These are phyloP conservation scores for Cephalopterus ornatus DNA, from an alignment of 2,113 vertebrate species.

Conservation along the genomic window DNA sequence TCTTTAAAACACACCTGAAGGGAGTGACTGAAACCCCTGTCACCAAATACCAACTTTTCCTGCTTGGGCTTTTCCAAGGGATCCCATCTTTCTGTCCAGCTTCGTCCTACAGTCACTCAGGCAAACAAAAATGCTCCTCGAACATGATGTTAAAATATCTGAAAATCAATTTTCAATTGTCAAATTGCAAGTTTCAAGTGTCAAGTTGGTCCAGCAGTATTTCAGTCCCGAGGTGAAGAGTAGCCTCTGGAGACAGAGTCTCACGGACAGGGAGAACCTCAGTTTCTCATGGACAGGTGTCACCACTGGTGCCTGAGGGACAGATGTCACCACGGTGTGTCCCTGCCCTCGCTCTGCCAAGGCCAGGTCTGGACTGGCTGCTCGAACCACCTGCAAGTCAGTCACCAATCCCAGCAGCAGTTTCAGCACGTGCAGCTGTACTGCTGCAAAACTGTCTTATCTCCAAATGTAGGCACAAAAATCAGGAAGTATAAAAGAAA, in stretches of 20 bases:
- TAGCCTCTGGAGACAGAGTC: neutral
- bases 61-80: neutral
- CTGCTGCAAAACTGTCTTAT: fast-evolving
- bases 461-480: neutral
- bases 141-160: neutral
- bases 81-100: neutral
- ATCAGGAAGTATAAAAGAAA: neutral
- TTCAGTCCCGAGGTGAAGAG: neutral
- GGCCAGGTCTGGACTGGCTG: neutral
- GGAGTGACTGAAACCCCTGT: fast-evolving
- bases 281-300: neutral
- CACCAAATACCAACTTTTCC: neutral
- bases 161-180: neutral
- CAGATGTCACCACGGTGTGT: neutral
- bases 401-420: neutral
- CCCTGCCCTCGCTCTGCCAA: fast-evolving
- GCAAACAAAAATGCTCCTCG: neutral
- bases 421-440: fast-evolving
- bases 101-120: fast-evolving
- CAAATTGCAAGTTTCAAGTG: neutral
- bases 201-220: neutral
- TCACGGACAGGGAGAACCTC: fast-evolving
- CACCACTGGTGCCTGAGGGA: neutral
- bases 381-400: fast-evolving
- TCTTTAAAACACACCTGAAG: neutral